Base-by-base conservation (phyloP, 2,888 invertebrate species). In the Unio pictorum region DNA sequence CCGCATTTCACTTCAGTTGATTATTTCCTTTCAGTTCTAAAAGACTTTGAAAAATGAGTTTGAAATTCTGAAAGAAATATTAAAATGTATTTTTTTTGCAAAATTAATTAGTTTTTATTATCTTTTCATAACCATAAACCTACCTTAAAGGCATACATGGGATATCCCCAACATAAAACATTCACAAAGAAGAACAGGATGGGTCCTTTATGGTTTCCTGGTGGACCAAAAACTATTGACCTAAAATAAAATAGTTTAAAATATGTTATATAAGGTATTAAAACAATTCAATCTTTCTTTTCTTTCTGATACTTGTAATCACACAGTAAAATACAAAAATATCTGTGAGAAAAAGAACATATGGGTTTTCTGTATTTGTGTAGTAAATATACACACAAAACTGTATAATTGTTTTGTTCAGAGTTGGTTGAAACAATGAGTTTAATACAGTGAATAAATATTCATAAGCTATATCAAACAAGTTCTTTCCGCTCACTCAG, bases 151-250 rank as follows among this genome's bases (percentile, higher is more conserved):
- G 96, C 92, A 87, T 97, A 97, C 95, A 97, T 96, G 0, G 97
- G 97, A 89, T 97, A 97, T 15, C 95, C 96, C 96, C 96, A 97
- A 34, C 96, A 91, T 7, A 96, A 91, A 17, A 96, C 95, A 0
- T 95, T 96, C 72, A 95, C 93, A 84, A 97, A 92, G 87, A 97
- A 96, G 86, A 97, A 93, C 54, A 96, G 90, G 28, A 97, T 90
- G 0, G 97, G 96, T 23, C 95, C 95, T 90, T 96, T 97, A 0
- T 95, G 95, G 86, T 96, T 95, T 0, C 96, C 96, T 18, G 96
- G 95, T 65, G 95, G 95, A 6, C 96, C 97, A 88, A 96, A 97
- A 45, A 96, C 91, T 84, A 96, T 91, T 56, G 95, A 95, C 96
- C 93, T 93, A 85, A 55, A 89, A 89, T 69, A 45, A 65, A 64